phyloP scores from a whole-genome alignment of 2,113 vertebrate genomes.

The Protobothrops flavoviridis region DNA sequence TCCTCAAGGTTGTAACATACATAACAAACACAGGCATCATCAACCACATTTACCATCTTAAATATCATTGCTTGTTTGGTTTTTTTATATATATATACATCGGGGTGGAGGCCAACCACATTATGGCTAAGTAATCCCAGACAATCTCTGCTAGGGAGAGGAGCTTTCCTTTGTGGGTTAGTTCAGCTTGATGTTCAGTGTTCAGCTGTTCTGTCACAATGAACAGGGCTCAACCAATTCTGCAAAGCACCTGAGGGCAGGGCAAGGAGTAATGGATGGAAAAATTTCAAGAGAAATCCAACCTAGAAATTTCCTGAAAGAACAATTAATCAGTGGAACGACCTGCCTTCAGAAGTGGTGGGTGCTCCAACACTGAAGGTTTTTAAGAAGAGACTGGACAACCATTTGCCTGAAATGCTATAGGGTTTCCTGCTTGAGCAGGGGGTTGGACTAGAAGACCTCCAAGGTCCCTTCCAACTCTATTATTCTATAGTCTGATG shows the following conservation, averaged over 20 bases:
- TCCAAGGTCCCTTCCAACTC: not conserved
- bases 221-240: not conserved
- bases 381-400: too few relatives aligned
- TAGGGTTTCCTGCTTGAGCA: too few relatives aligned
- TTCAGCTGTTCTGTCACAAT: not conserved
- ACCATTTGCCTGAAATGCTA: too few relatives aligned
- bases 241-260: not conserved
- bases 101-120: not conserved
- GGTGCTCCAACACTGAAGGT: fast-evolving
- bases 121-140: not conserved
- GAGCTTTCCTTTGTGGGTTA: not conserved
- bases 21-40: not conserved
- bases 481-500: not conserved
- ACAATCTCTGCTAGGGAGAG: not conserved
- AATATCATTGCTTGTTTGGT: not conserved
- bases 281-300: too few relatives aligned
- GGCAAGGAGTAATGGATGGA: too few relatives aligned
- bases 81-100: not conserved
- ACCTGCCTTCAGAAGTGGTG: too few relatives aligned
- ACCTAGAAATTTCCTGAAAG: too few relatives aligned
- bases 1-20: not conserved
- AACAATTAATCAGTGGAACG: too few relatives aligned
- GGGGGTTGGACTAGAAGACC: too few relatives aligned
- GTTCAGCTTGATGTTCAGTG: not conserved
- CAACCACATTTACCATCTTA: not conserved